These are phyloP conservation scores for Hylaeus anthracinus DNA, from an alignment of 1,140 invertebrate species.

Conservation along the genomic window DNA sequence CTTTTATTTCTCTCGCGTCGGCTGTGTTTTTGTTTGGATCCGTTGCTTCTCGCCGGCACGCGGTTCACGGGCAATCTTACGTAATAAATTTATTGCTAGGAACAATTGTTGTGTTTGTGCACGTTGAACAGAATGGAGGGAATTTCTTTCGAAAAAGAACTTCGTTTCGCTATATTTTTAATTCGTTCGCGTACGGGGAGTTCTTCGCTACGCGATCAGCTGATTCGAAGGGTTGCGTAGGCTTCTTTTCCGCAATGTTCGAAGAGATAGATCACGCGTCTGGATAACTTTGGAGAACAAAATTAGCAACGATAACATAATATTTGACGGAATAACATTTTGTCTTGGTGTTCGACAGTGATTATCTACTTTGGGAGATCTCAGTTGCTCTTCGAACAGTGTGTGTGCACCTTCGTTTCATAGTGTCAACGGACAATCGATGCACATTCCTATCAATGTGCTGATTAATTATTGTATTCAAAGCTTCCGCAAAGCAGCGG, in stretches of 20 bases:
- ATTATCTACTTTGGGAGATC: no score
- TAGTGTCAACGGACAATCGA: slow-evolving; percentile 1
- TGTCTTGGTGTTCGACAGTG: no score
- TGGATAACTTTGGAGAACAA: neutral
- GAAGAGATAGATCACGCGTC: neutral
- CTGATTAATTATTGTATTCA: neutral
- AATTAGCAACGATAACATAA: no score
- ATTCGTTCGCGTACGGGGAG: no score
- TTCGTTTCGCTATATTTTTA: neutral
- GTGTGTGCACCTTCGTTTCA: neutral
- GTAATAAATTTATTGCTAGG: neutral
- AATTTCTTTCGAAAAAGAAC: neutral
- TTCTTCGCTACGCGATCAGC: slow-evolving; percentile 3
- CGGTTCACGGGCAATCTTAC: neutral
- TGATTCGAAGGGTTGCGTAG: slow-evolving; percentile 3
- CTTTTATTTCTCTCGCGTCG: neutral
- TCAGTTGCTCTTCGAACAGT: no score
- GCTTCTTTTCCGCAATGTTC: neutral
- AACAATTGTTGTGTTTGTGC: neutral
- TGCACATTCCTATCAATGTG: neutral
- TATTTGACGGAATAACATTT: no score
- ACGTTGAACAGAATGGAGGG: neutral
- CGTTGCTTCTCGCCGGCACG: neutral
- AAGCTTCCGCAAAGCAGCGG: neutral
- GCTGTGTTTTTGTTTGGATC: neutral